A percentile compares a stretch with the other conserved stretches of the same genome.
Conservation (phyloP, 2,797 vertebrate genomes). For the Clarias platycephalus region DNA sequence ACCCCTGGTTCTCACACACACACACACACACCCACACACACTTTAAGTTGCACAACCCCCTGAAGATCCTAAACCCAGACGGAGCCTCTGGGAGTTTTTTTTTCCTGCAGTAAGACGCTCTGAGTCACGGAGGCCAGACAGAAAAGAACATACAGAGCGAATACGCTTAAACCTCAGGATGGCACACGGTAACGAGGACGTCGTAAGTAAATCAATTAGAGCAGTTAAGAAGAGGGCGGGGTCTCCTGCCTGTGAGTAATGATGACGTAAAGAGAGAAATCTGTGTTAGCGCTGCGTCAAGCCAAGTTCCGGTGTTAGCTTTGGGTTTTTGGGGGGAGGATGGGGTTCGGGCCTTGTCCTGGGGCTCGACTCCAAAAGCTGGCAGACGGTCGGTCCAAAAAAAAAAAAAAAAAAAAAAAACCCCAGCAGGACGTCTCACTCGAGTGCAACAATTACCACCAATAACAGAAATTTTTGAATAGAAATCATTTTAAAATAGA, state of each 20-base stretch:
- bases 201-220: not conserved
- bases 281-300: not conserved
- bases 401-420: no score
- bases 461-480: not conserved
- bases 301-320: not conserved
- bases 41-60: not conserved
- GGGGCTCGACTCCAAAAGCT: not conserved
- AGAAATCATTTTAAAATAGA: not conserved
- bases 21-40: constrained; percentile 5
- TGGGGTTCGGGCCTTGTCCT: not conserved
- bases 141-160: not conserved
- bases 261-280: not conserved
- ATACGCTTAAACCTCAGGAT: not conserved
- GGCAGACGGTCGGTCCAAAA: not conserved
- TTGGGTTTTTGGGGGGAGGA: not conserved
- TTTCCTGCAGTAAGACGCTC: constrained; percentile 13
- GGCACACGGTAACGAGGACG: not conserved
- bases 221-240: not conserved
- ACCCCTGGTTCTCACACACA: not conserved
- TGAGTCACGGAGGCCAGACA: constrained; percentile 46
- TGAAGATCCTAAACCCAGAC: not conserved
- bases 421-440: not conserved
- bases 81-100: constrained; percentile 41
- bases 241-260: not conserved
- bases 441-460: not conserved